Evolutionary conservation across 2,113 vertebrate species (phyloP).

Genomic region (Triplophysa tibetana): DNA sequence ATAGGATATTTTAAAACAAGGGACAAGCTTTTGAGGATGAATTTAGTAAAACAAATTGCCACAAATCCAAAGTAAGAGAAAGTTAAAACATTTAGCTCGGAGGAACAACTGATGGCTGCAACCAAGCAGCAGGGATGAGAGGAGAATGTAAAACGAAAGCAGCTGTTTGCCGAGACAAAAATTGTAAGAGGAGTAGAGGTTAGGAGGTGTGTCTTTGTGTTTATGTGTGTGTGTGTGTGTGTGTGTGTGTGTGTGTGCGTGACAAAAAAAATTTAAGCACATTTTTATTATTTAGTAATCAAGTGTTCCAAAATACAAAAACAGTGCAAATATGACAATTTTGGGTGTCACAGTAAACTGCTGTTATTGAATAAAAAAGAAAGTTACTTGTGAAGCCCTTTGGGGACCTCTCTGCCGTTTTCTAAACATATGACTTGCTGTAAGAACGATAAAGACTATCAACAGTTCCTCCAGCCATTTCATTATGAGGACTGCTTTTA

Average conservation of each 20-base stretch:
- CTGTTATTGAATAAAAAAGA: no score
- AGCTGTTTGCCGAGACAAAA: slow-evolving; percentile 15
- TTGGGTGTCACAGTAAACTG: no score
- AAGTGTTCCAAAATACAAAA: no score
- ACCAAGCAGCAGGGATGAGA: slow-evolving; percentile 34
- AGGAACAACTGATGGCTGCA: slow-evolving; percentile 31
- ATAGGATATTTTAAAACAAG: slow-evolving; percentile 4
- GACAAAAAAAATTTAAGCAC: background rate
- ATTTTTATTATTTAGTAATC: no score
- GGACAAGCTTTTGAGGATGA: background rate
- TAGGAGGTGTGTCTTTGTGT: background rate
- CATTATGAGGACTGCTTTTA: no score
- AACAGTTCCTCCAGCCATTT: no score
- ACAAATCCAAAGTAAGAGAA: slow-evolving; percentile 3
- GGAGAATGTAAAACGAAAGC: slow-evolving; percentile 35
- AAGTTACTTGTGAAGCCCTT: no score
- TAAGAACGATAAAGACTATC: no score
- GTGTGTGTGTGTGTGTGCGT: no score
- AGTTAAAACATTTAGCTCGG: background rate
- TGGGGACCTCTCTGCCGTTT: no score
- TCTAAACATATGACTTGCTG: no score
- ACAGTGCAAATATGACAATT: no score
- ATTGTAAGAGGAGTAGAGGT: background rate
- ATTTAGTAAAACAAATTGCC: slow-evolving; percentile 20
- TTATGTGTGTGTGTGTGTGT: background rate